Evolutionary conservation across 2,888 invertebrate species (phyloP), one percentile per base, ranked within the genome.

Genomic region (Tetramorium bicarinatum): DNA sequence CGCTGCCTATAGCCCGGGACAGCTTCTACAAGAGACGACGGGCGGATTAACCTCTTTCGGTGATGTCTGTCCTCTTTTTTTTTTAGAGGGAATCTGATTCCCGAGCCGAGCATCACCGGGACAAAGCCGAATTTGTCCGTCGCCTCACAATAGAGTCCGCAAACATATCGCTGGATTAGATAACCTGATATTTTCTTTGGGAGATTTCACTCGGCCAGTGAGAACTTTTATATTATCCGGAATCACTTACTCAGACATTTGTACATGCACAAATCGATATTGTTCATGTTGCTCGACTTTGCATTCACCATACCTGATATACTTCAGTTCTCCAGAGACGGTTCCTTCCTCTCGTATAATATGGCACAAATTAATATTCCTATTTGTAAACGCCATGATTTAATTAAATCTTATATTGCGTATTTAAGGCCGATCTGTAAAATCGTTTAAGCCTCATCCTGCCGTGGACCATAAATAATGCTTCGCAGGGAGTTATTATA

Each of bases 1-100:
- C 76, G 41, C 49, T 69, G 47, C 77, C 74, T 86, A 75, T 13
- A 52, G n/a, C 67, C 67, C 67, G 49, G 18, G 76, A 76, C 76
- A 59, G 38, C 52, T 38, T 72, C 56, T 49, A 84, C 67, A 84
- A 84, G 74, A 83, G 52, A 86, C 79, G 74, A 9, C 66, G 82
- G 18, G 59, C 61, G 90, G 91, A 91, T 92, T 92, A 91, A 90
- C 89, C 90, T 87, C 89, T 75, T 89, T 89, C 89, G 54, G 52
- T 83, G 80, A 21, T 54, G n/a, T 52, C 49, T 61, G 29, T 61
- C 11, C 44, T 75, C n/a, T 25, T 52, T 72, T 72, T 69, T 67
- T 67, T 25, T 29, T 21, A 15, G 9, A 8, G 21, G 76, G 74
- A 83, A 87, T 87, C 87, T 21, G 88, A 88, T 87, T 85, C 66